These are phyloP conservation scores for Dendroctonus ponderosae DNA, from an alignment of 1,140 invertebrate genomes.

Conservation along the genomic window DNA sequence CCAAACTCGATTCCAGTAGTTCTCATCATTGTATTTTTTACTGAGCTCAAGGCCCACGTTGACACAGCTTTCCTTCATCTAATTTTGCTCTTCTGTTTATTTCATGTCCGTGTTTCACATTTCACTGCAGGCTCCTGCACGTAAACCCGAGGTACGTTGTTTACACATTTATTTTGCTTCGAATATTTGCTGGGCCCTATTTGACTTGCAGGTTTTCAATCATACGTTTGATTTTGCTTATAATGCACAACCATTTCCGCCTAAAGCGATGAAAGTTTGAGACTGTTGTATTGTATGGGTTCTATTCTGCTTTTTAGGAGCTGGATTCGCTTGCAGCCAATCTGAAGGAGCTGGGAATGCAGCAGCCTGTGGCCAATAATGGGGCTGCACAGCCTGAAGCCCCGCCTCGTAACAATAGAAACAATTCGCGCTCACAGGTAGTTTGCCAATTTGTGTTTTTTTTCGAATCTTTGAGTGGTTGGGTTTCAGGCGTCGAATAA, in stretches of 20 bases:
- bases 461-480: not conserved
- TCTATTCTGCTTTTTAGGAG: constrained; percentile 60
- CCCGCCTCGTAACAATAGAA: constrained; percentile 56
- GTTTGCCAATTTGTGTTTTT: not conserved
- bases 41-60: constrained; percentile 9
- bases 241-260: not conserved
- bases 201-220: too few species aligned
- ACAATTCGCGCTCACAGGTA: constrained; percentile 46
- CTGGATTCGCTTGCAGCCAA: constrained; percentile 91
- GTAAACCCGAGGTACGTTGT: constrained; percentile 77
- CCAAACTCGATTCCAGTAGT: constrained; percentile 16
- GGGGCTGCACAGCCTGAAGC: constrained; percentile 57
- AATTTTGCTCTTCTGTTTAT: constrained; percentile 50
- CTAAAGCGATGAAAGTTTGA: not conserved
- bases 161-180: constrained; percentile 20
- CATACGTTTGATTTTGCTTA: too few species aligned
- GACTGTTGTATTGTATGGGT: not conserved
- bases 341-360: constrained; percentile 84
- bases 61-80: constrained; percentile 43
- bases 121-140: constrained; percentile 61
- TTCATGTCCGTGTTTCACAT: constrained; percentile 51
- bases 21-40: not conserved
- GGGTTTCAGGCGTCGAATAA: constrained; percentile 37
- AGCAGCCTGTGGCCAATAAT: constrained; percentile 44
- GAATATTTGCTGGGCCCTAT: not conserved